phyloP scores from a whole-genome alignment of 2,888 invertebrate species.

The Epinotia ramella region DNA sequence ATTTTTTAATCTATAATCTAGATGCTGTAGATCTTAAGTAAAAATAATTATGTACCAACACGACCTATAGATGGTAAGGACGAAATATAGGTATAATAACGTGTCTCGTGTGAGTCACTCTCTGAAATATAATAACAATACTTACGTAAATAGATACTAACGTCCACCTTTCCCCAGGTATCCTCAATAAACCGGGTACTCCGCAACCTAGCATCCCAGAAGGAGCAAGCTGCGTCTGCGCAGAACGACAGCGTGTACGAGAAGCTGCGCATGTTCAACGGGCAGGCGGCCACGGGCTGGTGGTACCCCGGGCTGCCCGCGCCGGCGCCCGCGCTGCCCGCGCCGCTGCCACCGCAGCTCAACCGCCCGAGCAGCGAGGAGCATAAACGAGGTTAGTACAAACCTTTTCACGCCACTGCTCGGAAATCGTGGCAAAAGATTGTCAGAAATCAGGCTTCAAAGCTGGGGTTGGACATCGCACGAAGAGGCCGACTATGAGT shows the following conservation, averaged over 20 bases:
- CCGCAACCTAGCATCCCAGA: conserved; percentile 97
- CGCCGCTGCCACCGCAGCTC: conserved; percentile 85
- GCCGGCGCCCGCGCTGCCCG: conserved; percentile 90
- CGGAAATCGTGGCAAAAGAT: too few species aligned
- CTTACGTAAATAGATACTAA: neutral
- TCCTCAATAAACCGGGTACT: conserved; percentile 99
- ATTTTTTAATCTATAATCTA: too few species aligned
- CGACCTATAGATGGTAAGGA: too few species aligned
- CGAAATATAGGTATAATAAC: too few species aligned
- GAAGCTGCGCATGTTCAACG: conserved; percentile 97
- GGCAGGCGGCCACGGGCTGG: conserved; percentile 92
- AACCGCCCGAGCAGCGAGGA: conserved; percentile 87
- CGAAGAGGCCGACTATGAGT: too few species aligned
- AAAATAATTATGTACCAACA: too few species aligned
- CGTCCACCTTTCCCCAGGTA: conserved; percentile 86
- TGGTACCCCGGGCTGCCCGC: conserved; percentile 94
- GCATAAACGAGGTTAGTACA: conserved; percentile 89
- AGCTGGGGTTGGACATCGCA: too few species aligned
- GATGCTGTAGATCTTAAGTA: too few species aligned
- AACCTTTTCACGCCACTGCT: too few species aligned
- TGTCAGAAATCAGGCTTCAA: too few species aligned
- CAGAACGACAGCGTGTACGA: conserved; percentile 97
- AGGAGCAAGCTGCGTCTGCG: conserved; percentile 94
- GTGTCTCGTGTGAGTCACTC: too few species aligned
- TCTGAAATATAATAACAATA: too few species aligned